A percentile compares a stretch with the other conserved stretches of the same genome.
Evolutionary conservation across 2,113 vertebrate genomes (phyloP).

Genomic region (Pitta sordida): DNA sequence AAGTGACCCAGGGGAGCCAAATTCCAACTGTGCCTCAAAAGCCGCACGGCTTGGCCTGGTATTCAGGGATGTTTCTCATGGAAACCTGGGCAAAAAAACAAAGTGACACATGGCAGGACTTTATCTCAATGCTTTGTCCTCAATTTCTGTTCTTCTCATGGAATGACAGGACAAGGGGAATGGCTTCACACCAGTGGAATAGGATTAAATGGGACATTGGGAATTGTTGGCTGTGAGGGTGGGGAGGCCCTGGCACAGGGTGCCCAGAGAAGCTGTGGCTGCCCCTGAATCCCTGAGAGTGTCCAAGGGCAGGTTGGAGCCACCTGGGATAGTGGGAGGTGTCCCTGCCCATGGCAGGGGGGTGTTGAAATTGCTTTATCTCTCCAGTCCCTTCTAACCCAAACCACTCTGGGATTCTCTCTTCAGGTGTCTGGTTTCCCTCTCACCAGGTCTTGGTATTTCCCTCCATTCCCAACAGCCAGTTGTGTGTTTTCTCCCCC

Average conservation of each 20-base stretch:
- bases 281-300: not conserved
- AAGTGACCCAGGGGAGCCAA: not conserved
- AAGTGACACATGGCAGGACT: not conserved
- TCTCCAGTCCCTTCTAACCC: not conserved
- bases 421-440: not conserved
- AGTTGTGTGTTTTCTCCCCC: not conserved
- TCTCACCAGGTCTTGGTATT: not conserved
- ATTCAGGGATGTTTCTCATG: not conserved
- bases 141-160: not conserved
- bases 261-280: not conserved
- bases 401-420: not conserved
- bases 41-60: not conserved
- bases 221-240: not conserved
- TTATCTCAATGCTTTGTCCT: not conserved
- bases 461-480: not conserved
- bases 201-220: not conserved
- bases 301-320: not conserved
- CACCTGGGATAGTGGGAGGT: not conserved
- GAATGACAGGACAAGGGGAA: not conserved
- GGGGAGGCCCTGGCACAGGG: not conserved
- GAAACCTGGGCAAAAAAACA: not conserved
- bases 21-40: not conserved
- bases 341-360: not conserved
- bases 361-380: not conserved
- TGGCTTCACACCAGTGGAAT: not conserved